phyloP scores from a whole-genome alignment of 2,888 invertebrate genomes.

The Drosophila percnosoma region DNA sequence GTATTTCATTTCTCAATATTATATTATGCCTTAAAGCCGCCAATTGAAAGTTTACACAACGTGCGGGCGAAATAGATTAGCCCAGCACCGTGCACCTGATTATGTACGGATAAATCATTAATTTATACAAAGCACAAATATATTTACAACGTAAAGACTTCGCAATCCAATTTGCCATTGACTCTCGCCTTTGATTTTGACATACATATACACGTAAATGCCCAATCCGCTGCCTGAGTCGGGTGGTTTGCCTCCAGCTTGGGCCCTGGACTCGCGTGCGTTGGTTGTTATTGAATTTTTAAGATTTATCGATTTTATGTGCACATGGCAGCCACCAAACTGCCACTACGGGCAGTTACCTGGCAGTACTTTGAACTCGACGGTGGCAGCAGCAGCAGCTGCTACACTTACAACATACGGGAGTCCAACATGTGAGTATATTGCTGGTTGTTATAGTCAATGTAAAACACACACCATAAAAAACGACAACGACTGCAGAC shows the following conservation, averaged over 20 bases:
- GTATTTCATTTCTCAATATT: neutral
- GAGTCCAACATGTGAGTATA: constrained; percentile 25
- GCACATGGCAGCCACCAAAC: constrained; percentile 34
- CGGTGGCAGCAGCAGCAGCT: constrained; percentile 49
- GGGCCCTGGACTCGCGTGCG: constrained; percentile 55
- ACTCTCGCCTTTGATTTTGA: constrained; percentile 65
- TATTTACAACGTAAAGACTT: constrained; percentile 13
- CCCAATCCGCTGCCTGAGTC: neutral
- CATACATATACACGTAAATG: constrained; percentile 25
- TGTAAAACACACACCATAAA: constrained; percentile 76
- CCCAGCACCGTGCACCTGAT: constrained; percentile 30
- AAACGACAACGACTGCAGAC: constrained; percentile 63
- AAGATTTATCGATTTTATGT: constrained; percentile 78
- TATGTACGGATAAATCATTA: constrained; percentile 65
- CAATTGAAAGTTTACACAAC: constrained; percentile 73
- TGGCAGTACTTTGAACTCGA: constrained; percentile 55
- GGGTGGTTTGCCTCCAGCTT: constrained; percentile 22
- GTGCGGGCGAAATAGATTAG: constrained; percentile 19
- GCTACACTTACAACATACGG: constrained; percentile 40
- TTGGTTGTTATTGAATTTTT: constrained; percentile 77
- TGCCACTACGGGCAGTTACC: constrained; percentile 27
- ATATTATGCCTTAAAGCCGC: constrained; percentile 71
- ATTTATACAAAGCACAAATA: constrained; percentile 32
- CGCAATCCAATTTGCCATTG: constrained; percentile 68
- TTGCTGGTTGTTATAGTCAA: constrained; percentile 72